phyloP scores from a whole-genome alignment of 2,113 vertebrate species.

The Hemichromis elongatus region DNA sequence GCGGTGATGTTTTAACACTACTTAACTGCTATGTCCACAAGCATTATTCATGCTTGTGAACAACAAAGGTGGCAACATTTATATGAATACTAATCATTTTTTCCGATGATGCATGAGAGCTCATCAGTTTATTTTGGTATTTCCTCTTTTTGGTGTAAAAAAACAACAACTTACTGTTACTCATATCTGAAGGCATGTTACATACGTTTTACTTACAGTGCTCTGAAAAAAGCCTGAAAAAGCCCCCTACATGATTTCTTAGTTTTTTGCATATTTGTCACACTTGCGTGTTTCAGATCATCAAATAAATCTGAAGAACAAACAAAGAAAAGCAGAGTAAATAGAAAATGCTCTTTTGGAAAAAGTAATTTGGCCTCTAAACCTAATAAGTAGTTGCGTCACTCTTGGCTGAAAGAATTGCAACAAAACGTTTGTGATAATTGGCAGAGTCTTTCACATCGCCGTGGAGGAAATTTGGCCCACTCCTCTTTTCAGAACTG shows the following conservation, averaged over 20 bases:
- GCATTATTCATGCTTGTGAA: too few relatives aligned
- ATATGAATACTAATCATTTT: neutral
- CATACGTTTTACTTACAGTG: neutral
- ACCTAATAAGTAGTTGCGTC: neutral
- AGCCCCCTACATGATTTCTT: neutral
- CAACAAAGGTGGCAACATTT: neutral
- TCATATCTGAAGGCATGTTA: neutral
- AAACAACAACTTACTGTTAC: neutral
- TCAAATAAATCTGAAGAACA: neutral
- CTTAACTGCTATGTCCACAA: neutral
- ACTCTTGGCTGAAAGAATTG: neutral
- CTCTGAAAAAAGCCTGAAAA: neutral
- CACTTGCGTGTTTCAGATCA: neutral
- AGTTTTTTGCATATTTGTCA: neutral
- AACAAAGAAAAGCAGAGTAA: neutral
- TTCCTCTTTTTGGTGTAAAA: neutral
- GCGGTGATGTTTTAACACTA: neutral
- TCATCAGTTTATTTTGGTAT: neutral
- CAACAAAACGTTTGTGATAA: neutral
- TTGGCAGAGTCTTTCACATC: neutral
- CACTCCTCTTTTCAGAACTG: neutral
- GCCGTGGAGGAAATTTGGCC: neutral
- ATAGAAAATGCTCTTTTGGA: neutral
- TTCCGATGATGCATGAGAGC: neutral
- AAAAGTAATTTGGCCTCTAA: neutral